A percentile compares a stretch with the other conserved stretches of the same genome.
Evolutionary conservation across 2,797 vertebrate genomes (phyloP).

Genomic region (Gymnothorax javanicus): DNA sequence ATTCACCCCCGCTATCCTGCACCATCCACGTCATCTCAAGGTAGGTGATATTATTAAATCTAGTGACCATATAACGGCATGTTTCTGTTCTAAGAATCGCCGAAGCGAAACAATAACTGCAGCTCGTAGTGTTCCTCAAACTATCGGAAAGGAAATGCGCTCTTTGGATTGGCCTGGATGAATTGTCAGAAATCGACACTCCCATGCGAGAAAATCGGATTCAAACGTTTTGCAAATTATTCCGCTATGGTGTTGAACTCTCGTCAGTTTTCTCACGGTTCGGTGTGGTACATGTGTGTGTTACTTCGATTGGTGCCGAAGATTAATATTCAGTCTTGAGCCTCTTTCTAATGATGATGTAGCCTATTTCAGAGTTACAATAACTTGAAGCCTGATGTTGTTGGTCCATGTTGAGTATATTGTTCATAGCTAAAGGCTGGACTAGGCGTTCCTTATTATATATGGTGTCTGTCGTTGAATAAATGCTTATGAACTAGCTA

Average conservation of each 20-base stretch:
- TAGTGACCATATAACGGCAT: background rate
- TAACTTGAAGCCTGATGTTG: background rate
- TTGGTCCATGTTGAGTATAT: background rate
- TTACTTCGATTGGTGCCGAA: background rate
- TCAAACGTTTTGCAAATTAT: background rate
- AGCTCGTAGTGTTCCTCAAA: background rate
- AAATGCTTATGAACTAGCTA: too few relatives aligned
- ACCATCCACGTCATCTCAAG: background rate
- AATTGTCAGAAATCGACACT: background rate
- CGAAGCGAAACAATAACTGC: conserved; percentile 3
- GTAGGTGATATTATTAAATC: background rate
- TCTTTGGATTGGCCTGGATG: conserved; percentile 16
- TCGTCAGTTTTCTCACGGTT: background rate
- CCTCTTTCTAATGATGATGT: background rate
- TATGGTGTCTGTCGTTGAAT: too few relatives aligned
- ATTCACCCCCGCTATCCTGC: background rate
- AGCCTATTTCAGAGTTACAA: background rate
- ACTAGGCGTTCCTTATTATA: too few relatives aligned
- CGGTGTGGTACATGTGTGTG: background rate
- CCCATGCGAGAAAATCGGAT: background rate
- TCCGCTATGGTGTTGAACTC: background rate
- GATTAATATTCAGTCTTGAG: background rate
- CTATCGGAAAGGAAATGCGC: conserved; percentile 1
- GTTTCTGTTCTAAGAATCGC: background rate
- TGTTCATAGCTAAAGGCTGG: too few relatives aligned